A percentile compares a stretch with the other conserved stretches of the same genome.
Conservation (phyloP, 2,888 invertebrate species). For the Apotomis betuletana region DNA sequence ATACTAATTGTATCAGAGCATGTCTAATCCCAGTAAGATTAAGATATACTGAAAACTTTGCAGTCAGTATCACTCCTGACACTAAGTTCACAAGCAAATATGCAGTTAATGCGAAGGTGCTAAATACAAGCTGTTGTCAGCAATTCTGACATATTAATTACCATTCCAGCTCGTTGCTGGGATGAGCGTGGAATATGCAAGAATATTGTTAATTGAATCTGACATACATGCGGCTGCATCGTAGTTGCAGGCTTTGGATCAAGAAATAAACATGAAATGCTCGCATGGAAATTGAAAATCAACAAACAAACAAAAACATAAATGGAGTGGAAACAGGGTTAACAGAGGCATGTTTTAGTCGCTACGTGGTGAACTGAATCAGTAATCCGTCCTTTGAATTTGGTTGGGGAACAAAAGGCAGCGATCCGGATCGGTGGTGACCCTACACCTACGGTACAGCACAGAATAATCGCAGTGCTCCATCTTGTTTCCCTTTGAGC, state of each 20-base stretch:
- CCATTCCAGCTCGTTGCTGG: constrained; percentile 7
- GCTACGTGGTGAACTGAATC: constrained; percentile 23
- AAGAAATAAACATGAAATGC: constrained; percentile 15
- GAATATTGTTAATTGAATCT: constrained; percentile 20
- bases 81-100: neutral
- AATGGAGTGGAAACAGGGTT: constrained; percentile 20
- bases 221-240: constrained; percentile 19
- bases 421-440: constrained; percentile 28
- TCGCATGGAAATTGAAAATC: constrained; percentile 20
- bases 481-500: constrained; percentile 40
- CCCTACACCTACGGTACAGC: constrained; percentile 17
- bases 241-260: constrained; percentile 11
- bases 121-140: constrained; percentile 18
- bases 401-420: constrained; percentile 29
- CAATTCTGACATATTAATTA: constrained; percentile 27
- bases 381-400: constrained; percentile 32
- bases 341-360: constrained; percentile 21
- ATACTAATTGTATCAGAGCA: too few species aligned
- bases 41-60: neutral
- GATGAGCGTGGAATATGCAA: constrained; percentile 21
- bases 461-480: constrained; percentile 17
- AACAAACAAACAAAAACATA: constrained; percentile 22
- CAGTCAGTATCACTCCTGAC: neutral
- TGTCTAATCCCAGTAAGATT: neutral
- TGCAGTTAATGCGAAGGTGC: neutral